Evolutionary conservation across 2,888 invertebrate species (phyloP), one percentile per base, ranked within the genome.

Genomic region (Phortica okadai): DNA sequence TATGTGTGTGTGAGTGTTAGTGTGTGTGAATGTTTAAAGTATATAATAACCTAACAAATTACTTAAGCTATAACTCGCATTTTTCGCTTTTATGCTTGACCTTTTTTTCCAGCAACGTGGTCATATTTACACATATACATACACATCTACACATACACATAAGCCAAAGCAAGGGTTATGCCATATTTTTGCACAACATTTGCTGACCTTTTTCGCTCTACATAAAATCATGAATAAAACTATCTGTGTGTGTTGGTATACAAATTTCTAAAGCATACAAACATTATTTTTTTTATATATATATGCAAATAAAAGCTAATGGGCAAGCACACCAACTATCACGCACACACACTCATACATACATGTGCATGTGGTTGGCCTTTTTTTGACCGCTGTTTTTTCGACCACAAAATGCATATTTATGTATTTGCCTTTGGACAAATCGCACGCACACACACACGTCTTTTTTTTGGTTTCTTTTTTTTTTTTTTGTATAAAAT

Each of bases 31-130:
- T 77, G 75, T 75, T 78, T 75, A 75, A 77, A 76, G 76, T 76
- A 81, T 33, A 33, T 82, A 79, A 82, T 82, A 84, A 82, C 77
- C 78, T 83, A 78, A 84, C 87, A 85, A 87, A 85, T 85, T 84
- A 84, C 83, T 80, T 77, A 73, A 76, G 77, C 74, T 82, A 84
- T 87, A 83, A 84, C 79, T 80, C 74, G 70, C 64, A 21, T 54
- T 11, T 58, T 41, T 14, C 8, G 44, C 50, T 14, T 78, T 54
- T 76, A 59, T 77, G 73, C 82, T 81, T 82, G 82, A 83, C 84
- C 83, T n/a, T 33, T 33, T 33, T 33, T 33, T 33, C 33, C 41
- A 42, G 66, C 84, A 77, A 83, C 58, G 58, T 58, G 21, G 58
- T 21, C n/a, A 16, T 7, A 6, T 50, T 50, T 16, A 16, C 14